Conservation (phyloP, 2,113 vertebrate genomes). For the Dicrurus megarhynchus region DNA sequence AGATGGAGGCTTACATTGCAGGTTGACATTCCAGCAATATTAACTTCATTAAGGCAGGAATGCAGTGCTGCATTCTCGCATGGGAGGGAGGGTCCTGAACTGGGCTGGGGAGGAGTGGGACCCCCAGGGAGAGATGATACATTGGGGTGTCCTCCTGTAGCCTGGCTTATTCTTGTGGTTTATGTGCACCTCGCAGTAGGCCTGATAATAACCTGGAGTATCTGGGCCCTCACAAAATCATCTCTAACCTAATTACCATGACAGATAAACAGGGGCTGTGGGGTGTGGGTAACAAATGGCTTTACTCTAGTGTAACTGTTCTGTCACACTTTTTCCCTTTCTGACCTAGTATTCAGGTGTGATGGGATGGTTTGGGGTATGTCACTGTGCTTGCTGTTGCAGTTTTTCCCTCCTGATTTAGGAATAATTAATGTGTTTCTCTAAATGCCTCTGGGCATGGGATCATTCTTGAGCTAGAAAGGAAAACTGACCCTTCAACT, state of each 20-base stretch:
- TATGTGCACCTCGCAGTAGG: not conserved
- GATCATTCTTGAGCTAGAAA: not conserved
- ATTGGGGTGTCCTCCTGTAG: not conserved
- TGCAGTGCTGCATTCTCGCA: slow-evolving; percentile 77
- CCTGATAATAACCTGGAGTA: not conserved
- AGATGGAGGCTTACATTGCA: slow-evolving; percentile 71
- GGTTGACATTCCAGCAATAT: slow-evolving; percentile 81
- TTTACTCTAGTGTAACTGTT: not conserved
- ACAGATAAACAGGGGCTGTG: not conserved
- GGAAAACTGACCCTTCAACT: not conserved
- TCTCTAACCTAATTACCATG: not conserved
- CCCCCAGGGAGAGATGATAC: not conserved
- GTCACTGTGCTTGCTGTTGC: not conserved
- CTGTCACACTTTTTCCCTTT: not conserved
- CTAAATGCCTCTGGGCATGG: not conserved
- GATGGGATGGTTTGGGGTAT: not conserved
- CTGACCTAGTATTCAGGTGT: not conserved
- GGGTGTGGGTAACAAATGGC: not conserved
- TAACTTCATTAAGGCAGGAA: slow-evolving; percentile 89
- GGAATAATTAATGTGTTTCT: not conserved
- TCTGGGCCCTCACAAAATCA: not conserved
- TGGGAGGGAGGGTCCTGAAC: not conserved
- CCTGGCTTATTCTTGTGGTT: not conserved
- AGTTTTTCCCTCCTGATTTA: not conserved
- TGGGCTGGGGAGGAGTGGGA: not conserved